Percentiles rank a stretch among this genome's conserved stretches.
Evolutionary conservation across 1,140 invertebrate genomes (phyloP).

Genomic region (Lepeophtheirus salmonis): DNA sequence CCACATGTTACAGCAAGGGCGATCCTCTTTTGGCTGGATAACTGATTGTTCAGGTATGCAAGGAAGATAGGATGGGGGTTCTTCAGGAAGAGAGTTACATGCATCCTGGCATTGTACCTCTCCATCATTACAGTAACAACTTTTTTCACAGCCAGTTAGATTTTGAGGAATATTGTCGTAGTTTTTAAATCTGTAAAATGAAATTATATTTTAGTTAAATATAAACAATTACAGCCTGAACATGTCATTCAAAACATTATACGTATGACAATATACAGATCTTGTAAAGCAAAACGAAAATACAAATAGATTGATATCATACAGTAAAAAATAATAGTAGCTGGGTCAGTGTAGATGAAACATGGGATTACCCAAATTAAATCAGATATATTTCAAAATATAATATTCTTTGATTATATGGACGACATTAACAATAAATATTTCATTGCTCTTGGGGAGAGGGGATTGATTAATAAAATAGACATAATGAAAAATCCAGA

Average conservation of each 20-base stretch:
- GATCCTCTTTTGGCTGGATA: slow-evolving; percentile 41
- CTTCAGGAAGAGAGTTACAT: slow-evolving; percentile 48
- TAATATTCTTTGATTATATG: too few species aligned
- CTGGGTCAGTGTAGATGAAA: too few species aligned
- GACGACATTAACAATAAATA: too few species aligned
- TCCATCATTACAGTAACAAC: slow-evolving; percentile 66
- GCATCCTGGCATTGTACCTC: slow-evolving; percentile 57
- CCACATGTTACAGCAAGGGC: slow-evolving; percentile 44
- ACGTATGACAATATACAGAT: background rate
- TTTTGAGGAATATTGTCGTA: slow-evolving; percentile 46
- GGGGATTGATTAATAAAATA: too few species aligned
- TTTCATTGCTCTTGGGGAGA: too few species aligned
- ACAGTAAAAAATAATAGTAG: too few species aligned
- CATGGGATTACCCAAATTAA: too few species aligned
- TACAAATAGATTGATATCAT: too few species aligned
- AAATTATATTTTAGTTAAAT: background rate
- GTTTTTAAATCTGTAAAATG: slow-evolving; percentile 27
- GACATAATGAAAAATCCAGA: too few species aligned
- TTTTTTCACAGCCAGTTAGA: slow-evolving; percentile 54
- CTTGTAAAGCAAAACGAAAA: background rate
- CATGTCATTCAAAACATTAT: background rate
- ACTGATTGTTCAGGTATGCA: slow-evolving; percentile 45
- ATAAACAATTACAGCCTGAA: too few species aligned
- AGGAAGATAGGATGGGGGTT: slow-evolving; percentile 46
- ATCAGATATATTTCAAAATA: too few species aligned